Conservation (phyloP, 2,113 vertebrate species). For the Thamnophis sirtalis region DNA sequence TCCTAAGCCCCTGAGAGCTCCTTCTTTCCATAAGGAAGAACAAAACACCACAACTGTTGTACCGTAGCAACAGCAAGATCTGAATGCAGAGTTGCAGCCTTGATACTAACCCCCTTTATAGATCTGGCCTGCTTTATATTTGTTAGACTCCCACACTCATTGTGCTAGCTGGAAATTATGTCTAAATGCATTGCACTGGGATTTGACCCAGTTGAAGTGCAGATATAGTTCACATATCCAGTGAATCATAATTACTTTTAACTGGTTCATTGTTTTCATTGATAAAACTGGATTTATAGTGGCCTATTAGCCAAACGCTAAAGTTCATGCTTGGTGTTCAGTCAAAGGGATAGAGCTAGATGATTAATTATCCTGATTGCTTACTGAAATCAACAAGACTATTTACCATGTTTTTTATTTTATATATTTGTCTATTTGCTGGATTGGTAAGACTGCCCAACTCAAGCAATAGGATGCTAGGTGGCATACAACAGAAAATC, state of each 20-base stretch:
- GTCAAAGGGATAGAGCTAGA: neutral
- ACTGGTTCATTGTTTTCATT: neutral
- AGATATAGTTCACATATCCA: neutral
- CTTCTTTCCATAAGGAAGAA: rapidly evolving
- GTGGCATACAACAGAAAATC: neutral
- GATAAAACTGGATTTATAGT: neutral
- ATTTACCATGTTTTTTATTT: neutral
- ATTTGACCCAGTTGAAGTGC: neutral
- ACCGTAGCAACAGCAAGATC: neutral
- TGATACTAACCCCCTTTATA: neutral
- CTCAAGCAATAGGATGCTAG: neutral
- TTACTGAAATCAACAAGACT: neutral
- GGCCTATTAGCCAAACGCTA: neutral
- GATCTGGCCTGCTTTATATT: neutral
- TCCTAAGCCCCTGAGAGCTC: neutral
- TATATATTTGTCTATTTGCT: neutral
- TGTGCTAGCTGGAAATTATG: neutral
- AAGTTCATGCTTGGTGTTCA: neutral
- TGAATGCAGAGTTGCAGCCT: neutral
- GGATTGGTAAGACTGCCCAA: neutral
- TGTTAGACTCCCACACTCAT: neutral
- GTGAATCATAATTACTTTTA: neutral
- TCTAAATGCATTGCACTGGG: neutral
- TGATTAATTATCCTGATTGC: neutral
- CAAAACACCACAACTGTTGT: rapidly evolving